Conservation (phyloP, 2,888 invertebrate genomes). For the Aporophyla lueneburgensis region DNA sequence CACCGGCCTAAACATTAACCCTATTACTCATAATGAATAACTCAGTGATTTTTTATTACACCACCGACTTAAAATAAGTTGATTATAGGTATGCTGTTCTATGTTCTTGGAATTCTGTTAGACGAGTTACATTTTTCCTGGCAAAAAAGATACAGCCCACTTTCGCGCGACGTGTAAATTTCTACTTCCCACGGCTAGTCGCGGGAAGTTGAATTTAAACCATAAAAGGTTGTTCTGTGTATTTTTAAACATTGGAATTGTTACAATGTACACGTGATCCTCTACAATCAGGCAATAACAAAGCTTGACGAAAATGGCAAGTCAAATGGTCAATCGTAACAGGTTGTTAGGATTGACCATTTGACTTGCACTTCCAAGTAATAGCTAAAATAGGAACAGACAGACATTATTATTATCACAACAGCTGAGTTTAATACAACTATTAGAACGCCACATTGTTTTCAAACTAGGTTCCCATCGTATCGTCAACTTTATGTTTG, state of each 20-base stretch:
- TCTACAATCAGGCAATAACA: conserved; percentile 1
- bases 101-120: conserved; percentile 19
- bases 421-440: too few relatives aligned
- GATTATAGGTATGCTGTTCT: conserved; percentile 1
- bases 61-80: conserved; percentile 30
- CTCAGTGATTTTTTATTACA: conserved; percentile 7
- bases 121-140: conserved; percentile 24
- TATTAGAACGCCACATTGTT: neutral
- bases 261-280: neutral
- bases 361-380: neutral
- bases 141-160: conserved; percentile 36
- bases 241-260: conserved; percentile 28
- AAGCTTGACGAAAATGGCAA: conserved; percentile 13
- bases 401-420: neutral
- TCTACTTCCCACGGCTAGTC: conserved; percentile 56
- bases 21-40: conserved; percentile 54
- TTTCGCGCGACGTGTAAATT: conserved; percentile 49
- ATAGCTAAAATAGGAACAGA: neutral
- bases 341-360: too few relatives aligned
- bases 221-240: conserved; percentile 32
- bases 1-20: conserved; percentile 82
- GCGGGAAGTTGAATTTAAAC: conserved; percentile 56
- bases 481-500: conserved; percentile 15
- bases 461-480: neutral
- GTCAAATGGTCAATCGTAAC: too few relatives aligned